Evolutionary conservation across 2,888 invertebrate species (phyloP), one percentile per base, ranked within the genome.

Genomic region (Neria commutata): DNA sequence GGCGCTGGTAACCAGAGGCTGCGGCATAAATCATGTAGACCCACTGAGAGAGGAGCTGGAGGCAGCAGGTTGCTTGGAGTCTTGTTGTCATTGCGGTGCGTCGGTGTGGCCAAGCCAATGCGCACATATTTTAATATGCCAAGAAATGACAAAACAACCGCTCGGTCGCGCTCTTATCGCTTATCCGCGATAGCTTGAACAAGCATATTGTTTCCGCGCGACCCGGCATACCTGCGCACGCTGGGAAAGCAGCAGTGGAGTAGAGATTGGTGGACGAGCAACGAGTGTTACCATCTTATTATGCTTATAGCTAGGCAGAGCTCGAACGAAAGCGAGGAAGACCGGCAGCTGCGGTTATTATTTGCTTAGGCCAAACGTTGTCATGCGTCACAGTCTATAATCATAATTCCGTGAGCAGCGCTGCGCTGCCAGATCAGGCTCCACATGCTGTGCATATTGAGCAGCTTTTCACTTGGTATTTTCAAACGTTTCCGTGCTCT

Each of bases 171-270:
- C 19, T 11, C 6, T 50, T 50, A 33, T 50, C 29, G 33, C 34
- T 50, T 50, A 33, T 33, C 21, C 19, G 19, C 14, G 6, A 34
- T 34, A n/a, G n/a, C 34, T 34, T 50, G 34, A 34, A 16, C 19
- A 34, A 50, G 50, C 50, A 33, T 50, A 50, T 50, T 50, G 50
- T 50, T 50, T 50, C 34, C n/a, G n/a, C n/a, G n/a, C n/a, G n/a
- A n/a, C n/a, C n/a, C n/a, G n/a, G n/a, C n/a, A n/a, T n/a, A 50
- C 19, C 50, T 50, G 34, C 6, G 34, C 19, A 11, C n/a, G n/a
- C n/a, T n/a, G n/a, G n/a, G n/a, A n/a, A n/a, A n/a, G n/a, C n/a
- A n/a, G n/a, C n/a, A n/a, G n/a, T n/a, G n/a, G n/a, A n/a, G n/a
- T n/a, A n/a, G n/a, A n/a, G n/a, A n/a, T n/a, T n/a, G n/a, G n/a